Evolutionary conservation across 2,888 invertebrate species (phyloP).

Genomic region (Caradrina kadenii): DNA sequence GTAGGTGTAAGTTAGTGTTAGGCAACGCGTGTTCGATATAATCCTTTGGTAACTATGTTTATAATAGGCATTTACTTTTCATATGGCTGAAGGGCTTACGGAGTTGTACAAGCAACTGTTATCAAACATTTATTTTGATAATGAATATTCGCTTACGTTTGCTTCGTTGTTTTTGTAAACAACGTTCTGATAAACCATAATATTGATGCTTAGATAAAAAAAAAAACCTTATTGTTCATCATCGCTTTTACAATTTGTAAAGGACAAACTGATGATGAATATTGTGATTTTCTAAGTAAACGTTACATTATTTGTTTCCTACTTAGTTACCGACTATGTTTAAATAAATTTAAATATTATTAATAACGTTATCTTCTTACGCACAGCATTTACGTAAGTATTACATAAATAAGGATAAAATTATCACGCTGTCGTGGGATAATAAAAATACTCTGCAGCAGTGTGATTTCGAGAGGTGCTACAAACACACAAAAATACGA

Average conservation of each 20-base stretch:
- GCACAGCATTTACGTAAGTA: conserved; percentile 14
- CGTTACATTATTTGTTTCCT: not conserved
- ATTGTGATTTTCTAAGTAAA: not conserved
- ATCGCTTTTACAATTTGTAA: too few relatives aligned
- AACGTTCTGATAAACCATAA: conserved; percentile 14
- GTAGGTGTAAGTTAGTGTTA: conserved; percentile 42
- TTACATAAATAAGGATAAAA: conserved; percentile 14
- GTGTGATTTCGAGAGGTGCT: not conserved
- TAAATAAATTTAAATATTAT: conserved; percentile 7
- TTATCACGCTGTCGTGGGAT: not conserved
- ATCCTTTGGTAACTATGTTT: conserved; percentile 30
- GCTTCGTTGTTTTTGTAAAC: conserved; percentile 24
- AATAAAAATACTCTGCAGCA: too few relatives aligned
- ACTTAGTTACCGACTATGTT: not conserved
- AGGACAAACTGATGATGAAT: too few relatives aligned
- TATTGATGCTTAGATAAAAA: conserved; percentile 1
- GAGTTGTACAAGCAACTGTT: conserved; percentile 11
- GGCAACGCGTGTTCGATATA: conserved; percentile 46
- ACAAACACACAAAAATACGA: conserved; percentile 1
- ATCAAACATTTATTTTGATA: conserved; percentile 40
- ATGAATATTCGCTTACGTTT: conserved; percentile 35
- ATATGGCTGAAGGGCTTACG: not conserved
- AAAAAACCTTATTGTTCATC: too few relatives aligned
- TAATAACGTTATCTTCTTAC: not conserved
- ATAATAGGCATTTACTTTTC: not conserved